These are phyloP conservation scores for Luperina nickerlii DNA, from an alignment of 2,888 invertebrate genomes.

Conservation along the genomic window DNA sequence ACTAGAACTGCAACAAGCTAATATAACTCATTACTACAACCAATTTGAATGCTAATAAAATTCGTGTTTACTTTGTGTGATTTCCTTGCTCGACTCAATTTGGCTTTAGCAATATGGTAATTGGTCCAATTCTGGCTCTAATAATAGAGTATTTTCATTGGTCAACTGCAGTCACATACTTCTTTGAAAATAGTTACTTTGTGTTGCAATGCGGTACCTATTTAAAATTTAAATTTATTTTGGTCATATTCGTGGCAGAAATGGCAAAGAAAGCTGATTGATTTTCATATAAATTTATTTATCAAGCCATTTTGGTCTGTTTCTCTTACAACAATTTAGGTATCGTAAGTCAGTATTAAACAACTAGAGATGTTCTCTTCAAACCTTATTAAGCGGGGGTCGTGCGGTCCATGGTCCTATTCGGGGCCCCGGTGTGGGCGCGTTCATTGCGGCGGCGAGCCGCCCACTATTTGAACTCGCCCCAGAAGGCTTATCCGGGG, in stretches of 20 bases:
- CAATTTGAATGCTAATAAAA: constrained; percentile 22
- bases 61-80: constrained; percentile 22
- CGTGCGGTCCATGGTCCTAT: too few relatives aligned
- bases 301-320: background rate
- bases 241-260: background rate
- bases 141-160: constrained; percentile 21
- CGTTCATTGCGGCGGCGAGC: too few relatives aligned
- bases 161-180: constrained; percentile 22
- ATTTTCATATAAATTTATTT: background rate
- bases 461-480: too few relatives aligned
- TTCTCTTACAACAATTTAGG: background rate
- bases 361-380: background rate
- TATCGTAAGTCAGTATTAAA: background rate
- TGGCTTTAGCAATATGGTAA: constrained; percentile 11
- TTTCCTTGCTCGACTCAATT: constrained; percentile 19
- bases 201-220: constrained; percentile 46
- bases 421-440: too few relatives aligned
- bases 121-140: constrained; percentile 18
- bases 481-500: too few relatives aligned
- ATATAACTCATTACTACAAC: constrained; percentile 11
- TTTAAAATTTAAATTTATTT: background rate
- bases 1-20: background rate
- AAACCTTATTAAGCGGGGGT: background rate
- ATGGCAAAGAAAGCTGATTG: background rate
- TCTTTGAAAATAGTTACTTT: constrained; percentile 31